Base-by-base conservation (phyloP, 2,888 invertebrate species). In the Plagodis dolabraria region DNA sequence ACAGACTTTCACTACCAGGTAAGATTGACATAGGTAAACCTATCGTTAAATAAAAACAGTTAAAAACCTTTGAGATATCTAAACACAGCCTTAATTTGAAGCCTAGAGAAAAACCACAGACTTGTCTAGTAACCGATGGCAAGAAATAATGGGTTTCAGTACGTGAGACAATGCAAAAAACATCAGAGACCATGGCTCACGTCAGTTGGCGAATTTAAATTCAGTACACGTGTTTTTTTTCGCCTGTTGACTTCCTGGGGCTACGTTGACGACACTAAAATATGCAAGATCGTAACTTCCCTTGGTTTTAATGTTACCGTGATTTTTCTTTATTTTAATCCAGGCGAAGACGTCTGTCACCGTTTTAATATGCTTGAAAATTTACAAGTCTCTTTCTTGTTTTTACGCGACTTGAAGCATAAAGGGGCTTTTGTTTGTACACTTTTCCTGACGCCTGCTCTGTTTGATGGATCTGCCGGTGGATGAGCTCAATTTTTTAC, bases 171-270 rank as follows among this genome's bases (percentile, higher is more conserved):
- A 68, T 68, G 70, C 65, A 61, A 57, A 63, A 63, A 63, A 64
- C 57, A 64, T 57, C 60, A 55, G 10, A 40, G 40, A 52, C 59
- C 49, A 63, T 58, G 55, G 47, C 47, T 50, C 49, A 60, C 54
- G 61, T 60, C 65, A 54, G 64, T 63, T 63, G 11, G 50, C 59
- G 57, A 67, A 67, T 69, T 64, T 64, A 63, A 64, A 69, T 67
- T 69, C 72, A 69, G 67, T 59, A 69, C 63, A 66, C 71, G 71
- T 68, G 60, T 69, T 70, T 65, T 38, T 52, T 68, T 69, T 65
- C 55, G 50, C 57, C 22, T 55, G 65, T 64, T 65, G 57, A 60
- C 69, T 67, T 69, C 67, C 69, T 59, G 61, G 62, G 57, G 42
- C 52, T 44, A 47, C 55, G 58, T 53, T 45, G 64, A 45, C 57